These are phyloP conservation scores for Climacteris rufus DNA, from an alignment of 2,113 vertebrate genomes.

Conservation along the genomic window DNA sequence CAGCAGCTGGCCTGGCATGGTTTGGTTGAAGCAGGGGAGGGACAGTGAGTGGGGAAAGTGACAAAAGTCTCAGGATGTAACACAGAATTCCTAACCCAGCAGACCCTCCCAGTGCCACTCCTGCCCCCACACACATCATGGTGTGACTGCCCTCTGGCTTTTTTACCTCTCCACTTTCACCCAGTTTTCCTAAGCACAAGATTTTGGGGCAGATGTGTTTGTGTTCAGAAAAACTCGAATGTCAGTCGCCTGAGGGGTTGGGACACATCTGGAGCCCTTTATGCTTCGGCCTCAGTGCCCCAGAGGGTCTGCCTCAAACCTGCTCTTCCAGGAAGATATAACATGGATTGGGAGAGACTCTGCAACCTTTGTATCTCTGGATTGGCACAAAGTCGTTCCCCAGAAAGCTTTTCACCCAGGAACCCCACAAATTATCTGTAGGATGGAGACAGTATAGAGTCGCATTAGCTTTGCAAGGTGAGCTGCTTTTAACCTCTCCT, in stretches of 20 bases:
- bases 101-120: not conserved
- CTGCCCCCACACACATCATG: fast-evolving
- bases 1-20: not conserved
- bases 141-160: not conserved
- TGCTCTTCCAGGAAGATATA: not conserved
- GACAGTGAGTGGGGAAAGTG: not conserved
- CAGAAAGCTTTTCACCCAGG: fast-evolving
- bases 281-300: fast-evolving
- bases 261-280: not conserved
- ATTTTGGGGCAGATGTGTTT: not conserved
- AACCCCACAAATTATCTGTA: not conserved
- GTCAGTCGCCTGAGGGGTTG: not conserved
- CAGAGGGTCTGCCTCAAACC: not conserved
- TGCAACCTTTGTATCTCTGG: not conserved
- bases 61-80: not conserved
- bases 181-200: not conserved
- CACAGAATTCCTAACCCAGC: not conserved
- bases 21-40: not conserved
- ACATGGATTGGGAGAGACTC: not conserved
- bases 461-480: not conserved
- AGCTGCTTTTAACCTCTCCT: not conserved
- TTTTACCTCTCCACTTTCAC: not conserved
- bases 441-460: not conserved
- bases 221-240: not conserved
- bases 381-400: not conserved